phyloP scores from a whole-genome alignment of 1,140 invertebrate genomes.

The Steinernema khuongi region DNA sequence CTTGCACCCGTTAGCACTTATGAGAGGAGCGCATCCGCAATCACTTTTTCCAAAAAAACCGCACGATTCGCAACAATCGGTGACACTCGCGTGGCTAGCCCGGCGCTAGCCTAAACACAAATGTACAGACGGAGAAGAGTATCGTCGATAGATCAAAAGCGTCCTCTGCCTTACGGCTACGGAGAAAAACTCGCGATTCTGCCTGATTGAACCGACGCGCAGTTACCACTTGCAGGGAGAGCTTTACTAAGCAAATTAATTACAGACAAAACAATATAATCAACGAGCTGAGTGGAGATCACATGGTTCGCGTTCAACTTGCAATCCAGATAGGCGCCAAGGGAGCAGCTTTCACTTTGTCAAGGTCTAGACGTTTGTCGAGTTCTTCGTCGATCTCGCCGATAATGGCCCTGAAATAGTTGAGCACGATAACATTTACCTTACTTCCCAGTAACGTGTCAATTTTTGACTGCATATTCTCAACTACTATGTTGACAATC shows the following conservation, averaged over 20 bases:
- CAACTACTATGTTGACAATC: too few species aligned
- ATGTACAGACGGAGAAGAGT: background rate
- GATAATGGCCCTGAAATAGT: constrained; percentile 37
- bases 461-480: too few species aligned
- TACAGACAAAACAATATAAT: background rate
- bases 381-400: constrained; percentile 44
- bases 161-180: background rate
- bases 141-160: background rate
- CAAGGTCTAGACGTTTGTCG: constrained; percentile 40
- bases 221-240: too few species aligned
- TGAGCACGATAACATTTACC: too few species aligned
- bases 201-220: too few species aligned
- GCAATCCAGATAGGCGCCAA: constrained; percentile 38
- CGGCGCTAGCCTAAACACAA: background rate
- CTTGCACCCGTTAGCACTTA: background rate
- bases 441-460: too few species aligned
- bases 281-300: background rate
- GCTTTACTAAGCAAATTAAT: background rate
- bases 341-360: constrained; percentile 41
- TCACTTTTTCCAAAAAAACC: background rate
- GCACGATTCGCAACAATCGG: constrained; percentile 12
- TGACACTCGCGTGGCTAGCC: constrained; percentile 1
- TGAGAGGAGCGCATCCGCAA: background rate
- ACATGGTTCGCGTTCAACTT: constrained; percentile 13
- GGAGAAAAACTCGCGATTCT: too few species aligned